These are phyloP conservation scores for Parazoanthus atlanticus DNA, from an alignment of 92 coral and sea anemone species.

Conservation along the genomic window DNA sequence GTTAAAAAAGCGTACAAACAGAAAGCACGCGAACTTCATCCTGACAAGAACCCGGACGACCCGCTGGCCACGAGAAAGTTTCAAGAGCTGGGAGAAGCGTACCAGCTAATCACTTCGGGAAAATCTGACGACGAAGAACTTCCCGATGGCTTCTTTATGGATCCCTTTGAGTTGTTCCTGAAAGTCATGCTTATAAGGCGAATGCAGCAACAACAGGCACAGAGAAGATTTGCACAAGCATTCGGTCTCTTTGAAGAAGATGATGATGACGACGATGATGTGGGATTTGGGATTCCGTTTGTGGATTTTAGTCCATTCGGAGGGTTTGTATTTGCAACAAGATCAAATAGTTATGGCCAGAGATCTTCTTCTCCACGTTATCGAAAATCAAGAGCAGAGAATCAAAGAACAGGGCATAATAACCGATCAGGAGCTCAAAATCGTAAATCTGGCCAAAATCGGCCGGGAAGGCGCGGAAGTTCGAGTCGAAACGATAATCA, in stretches of 20 bases:
- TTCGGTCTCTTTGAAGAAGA: constrained; percentile 37
- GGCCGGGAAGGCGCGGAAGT: constrained; percentile 1
- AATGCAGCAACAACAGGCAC: constrained; percentile 49
- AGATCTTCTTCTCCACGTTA: constrained; percentile 13
- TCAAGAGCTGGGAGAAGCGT: constrained; percentile 72
- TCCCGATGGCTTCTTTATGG: constrained; percentile 46
- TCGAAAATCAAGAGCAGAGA: constrained; percentile 12
- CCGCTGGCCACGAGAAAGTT: constrained; percentile 68
- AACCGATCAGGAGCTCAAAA: not conserved
- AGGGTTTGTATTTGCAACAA: constrained; percentile 6
- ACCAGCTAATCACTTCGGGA: constrained; percentile 56
- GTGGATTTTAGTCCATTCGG: constrained; percentile 36
- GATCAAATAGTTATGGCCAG: not conserved
- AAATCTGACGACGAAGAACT: constrained; percentile 44
- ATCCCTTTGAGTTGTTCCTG: constrained; percentile 50
- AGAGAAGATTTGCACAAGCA: constrained; percentile 41
- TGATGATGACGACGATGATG: constrained; percentile 48
- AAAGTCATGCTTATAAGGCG: constrained; percentile 54
- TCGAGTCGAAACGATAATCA: not conserved
- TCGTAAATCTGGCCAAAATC: not conserved
- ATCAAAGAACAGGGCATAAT: constrained; percentile 6
- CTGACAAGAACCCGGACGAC: constrained; percentile 77
- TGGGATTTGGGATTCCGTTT: not conserved
- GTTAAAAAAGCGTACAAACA: constrained; percentile 69
- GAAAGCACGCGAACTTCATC: constrained; percentile 81